Evolutionary conservation across 2,888 invertebrate species (phyloP), one percentile per base, ranked within the genome.

Genomic region (Platypus cylindrus): DNA sequence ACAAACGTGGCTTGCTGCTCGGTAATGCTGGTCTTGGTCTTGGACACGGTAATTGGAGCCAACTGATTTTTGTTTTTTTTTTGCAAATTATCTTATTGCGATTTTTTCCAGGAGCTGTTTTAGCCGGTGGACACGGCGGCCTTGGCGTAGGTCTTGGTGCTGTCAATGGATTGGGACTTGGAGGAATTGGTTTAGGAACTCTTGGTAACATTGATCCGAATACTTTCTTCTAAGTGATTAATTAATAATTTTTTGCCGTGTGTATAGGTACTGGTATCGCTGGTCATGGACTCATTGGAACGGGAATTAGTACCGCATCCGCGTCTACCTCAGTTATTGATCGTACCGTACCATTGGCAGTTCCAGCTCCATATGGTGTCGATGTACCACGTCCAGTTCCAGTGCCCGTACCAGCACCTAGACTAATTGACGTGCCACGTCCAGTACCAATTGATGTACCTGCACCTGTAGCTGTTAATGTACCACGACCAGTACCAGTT

Each of bases 331-430:
- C 67, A 17, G 70, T 67, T 1, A 66, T 72, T 5, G 63, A 70
- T 7, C 66, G 71, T 40, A 69, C 71, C 1, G 67, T 70, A 1
- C 67, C 54, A n/a, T 53, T 57, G 3, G 47, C 51, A 13, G 54
- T 57, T 18, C 53, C 53, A 11, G 52, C 53, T 26, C 47, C 48
- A 13, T 50, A 53, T 24, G 47, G 49, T 5, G 36, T 42, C 13
- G 43, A 43, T 18, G 37, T 41, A 14, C 43, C 40, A 20, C 43
- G 40, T 36, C 34, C 38, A n/a, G 44, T 44, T 2, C 34, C 35
- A 12, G 35, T 41, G 13, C 43, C 43, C 5, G 30, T 35, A 2
- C 30, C 38, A 15, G 38, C 32, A 11, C 34, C 39, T 16, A 30
- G 42, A 22, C 43, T 38, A 3, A 24, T 33, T 7, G 35, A 28